Percentiles rank a stretch among this genome's conserved stretches.
These are phyloP conservation scores for Charaxes varanes DNA, from an alignment of 1,140 invertebrate genomes.

Conservation along the genomic window DNA sequence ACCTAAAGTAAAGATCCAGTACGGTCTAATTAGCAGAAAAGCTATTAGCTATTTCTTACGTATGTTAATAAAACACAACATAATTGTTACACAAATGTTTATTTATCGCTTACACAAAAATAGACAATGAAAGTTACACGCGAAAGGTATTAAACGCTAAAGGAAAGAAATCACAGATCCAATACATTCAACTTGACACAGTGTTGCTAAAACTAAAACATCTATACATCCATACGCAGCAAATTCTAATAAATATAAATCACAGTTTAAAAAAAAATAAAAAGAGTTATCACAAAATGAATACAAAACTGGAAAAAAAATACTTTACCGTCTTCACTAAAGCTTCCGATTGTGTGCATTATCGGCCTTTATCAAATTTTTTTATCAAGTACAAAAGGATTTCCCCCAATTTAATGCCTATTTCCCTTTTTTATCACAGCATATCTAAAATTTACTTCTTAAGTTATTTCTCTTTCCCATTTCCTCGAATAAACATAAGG, in stretches of 20 bases:
- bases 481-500: slow-evolving; percentile 14
- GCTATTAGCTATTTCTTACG: not conserved
- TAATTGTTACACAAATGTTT: slow-evolving; percentile 62
- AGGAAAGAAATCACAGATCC: slow-evolving; percentile 62
- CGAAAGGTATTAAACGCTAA: slow-evolving; percentile 40
- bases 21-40: no score
- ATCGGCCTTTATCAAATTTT: slow-evolving; percentile 13
- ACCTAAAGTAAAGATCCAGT: no score
- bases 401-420: slow-evolving; percentile 25
- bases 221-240: slow-evolving; percentile 32
- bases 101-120: slow-evolving; percentile 60
- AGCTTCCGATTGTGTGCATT: slow-evolving; percentile 31
- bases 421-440: slow-evolving; percentile 44
- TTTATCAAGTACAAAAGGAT: slow-evolving; percentile 20
- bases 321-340: slow-evolving; percentile 14
- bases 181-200: slow-evolving; percentile 40
- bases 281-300: slow-evolving; percentile 35
- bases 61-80: slow-evolving; percentile 24
- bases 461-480: slow-evolving; percentile 25
- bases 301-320: slow-evolving; percentile 18
- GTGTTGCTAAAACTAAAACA: slow-evolving; percentile 27
- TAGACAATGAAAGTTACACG: slow-evolving; percentile 55
- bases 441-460: slow-evolving; percentile 36
- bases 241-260: slow-evolving; percentile 51
- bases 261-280: slow-evolving; percentile 47